Evolutionary conservation across 1,140 invertebrate genomes (phyloP).

Genomic region (Listronotus bonariensis): DNA sequence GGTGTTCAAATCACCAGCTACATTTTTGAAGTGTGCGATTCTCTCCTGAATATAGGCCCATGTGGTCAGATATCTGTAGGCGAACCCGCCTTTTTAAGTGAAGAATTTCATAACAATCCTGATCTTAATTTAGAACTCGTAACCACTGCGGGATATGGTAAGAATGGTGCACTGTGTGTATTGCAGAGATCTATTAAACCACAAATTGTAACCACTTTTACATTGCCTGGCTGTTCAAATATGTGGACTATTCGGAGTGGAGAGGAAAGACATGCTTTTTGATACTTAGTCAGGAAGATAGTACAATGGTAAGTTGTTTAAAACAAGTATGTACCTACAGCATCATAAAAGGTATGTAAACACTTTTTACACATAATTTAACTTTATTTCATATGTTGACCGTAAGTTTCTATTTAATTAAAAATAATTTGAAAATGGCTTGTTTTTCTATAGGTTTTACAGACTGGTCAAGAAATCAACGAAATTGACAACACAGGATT

Average conservation of each 20-base stretch:
- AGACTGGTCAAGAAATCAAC: slow-evolving; percentile 96
- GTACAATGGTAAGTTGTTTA: slow-evolving; percentile 79
- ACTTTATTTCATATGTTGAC: too few species aligned
- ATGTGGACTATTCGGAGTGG: slow-evolving; percentile 93
- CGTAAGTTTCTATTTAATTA: too few species aligned
- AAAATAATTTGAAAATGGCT: neutral
- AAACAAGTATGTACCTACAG: too few species aligned
- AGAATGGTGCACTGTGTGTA: slow-evolving; percentile 95
- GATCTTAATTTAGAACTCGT: slow-evolving; percentile 91
- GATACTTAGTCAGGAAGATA: slow-evolving; percentile 84
- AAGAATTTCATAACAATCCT: slow-evolving; percentile 69
- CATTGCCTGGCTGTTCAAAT: slow-evolving; percentile 86
- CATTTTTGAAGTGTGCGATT: slow-evolving; percentile 93
- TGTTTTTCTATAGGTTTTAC: slow-evolving; percentile 69
- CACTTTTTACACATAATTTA: too few species aligned
- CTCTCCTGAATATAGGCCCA: slow-evolving; percentile 93
- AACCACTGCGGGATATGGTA: slow-evolving; percentile 92
- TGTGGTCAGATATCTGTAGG: slow-evolving; percentile 91
- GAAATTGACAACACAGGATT: slow-evolving; percentile 96
- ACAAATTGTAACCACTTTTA: slow-evolving; percentile 92
- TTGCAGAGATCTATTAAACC: slow-evolving; percentile 83
- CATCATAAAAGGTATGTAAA: too few species aligned
- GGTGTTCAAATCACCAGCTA: slow-evolving; percentile 85
- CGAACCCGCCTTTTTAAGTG: slow-evolving; percentile 86
- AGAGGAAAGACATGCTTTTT: slow-evolving; percentile 72